These are phyloP conservation scores for Cyprinodon diabolis DNA, from an alignment of 2,797 vertebrate species.

Conservation along the genomic window DNA sequence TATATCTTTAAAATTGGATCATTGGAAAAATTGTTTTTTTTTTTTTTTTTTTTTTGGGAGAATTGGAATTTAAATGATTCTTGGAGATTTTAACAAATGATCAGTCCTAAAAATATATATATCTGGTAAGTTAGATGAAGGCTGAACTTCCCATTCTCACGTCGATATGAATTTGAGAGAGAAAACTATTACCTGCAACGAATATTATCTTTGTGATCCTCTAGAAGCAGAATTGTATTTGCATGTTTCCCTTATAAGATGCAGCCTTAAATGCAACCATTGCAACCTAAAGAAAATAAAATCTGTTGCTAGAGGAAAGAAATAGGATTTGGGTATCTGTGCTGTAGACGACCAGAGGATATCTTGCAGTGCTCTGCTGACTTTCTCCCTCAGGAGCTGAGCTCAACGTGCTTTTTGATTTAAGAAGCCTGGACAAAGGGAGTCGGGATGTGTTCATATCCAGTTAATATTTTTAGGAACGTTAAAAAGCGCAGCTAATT, in stretches of 20 bases:
- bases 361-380: slow-evolving; percentile 2
- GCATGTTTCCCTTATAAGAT: neutral
- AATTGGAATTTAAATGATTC: too few species aligned
- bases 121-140: neutral
- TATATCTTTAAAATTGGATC: too few species aligned
- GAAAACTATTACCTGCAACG: neutral
- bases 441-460: slow-evolving; percentile 10
- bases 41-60: too few species aligned
- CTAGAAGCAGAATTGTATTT: neutral
- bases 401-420: slow-evolving; percentile 1
- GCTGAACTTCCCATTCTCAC: neutral
- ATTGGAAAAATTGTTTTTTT: too few species aligned
- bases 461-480: slow-evolving; percentile 17
- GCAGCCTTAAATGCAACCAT: neutral
- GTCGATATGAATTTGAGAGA: neutral
- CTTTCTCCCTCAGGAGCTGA: neutral
- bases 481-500: slow-evolving; percentile 20
- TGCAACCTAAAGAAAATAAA: neutral
- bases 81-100: too few species aligned
- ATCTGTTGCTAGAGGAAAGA: neutral
- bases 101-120: too few species aligned
- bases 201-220: neutral
- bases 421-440: slow-evolving; percentile 7
- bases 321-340: slow-evolving; percentile 14
- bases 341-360: slow-evolving; percentile 3